Base-by-base conservation (phyloP, 2,113 vertebrate species). In the Hymenochirus boettgeri region DNA sequence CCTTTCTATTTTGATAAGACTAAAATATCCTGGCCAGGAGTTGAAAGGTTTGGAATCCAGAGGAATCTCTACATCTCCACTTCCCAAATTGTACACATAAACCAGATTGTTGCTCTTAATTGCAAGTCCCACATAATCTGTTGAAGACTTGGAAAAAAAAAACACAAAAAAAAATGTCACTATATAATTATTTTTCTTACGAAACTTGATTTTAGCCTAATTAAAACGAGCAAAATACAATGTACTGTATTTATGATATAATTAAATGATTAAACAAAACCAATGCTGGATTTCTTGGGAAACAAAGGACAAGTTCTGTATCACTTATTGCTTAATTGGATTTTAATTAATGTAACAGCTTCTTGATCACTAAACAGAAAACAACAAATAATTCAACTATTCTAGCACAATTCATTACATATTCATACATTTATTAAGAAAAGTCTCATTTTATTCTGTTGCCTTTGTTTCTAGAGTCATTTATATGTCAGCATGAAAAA, bases 81-180 rank as follows among this genome's bases (percentile, higher is more conserved):
- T 77, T 1, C 94, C 96, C 58, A 99, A 85, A 71, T 97, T 99
- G 76, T 97, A 98, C 50, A 93, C 62, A 4, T 89, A 98, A 3
- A 97, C 93, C 73, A 99, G 86, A 69, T 95, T 94, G 79, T 97
- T 93, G 56, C 92, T 95, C 85, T 97, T 98, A 75, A 97, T 94
- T 51, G 93, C 92, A 67, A 99, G 85, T 3, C 96, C 96, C 79
- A 98, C 88, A 76, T 96, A 99, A 71, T 95, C 91, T 77, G 91
- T 93, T 73, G 70, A 84, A 47, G 89, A 90, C 96, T 97, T 75
- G 59, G 83, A 83, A 15, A 71, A 25, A 48, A 74, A 73, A 37
- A 69, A 57, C 29, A 31, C 5, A 31, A 23, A 35, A 13, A 35
- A 35, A 35, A 9, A 60, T 12, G 42, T 61, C 61, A 26, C 3